Base-by-base conservation (phyloP, 2,888 invertebrate genomes). In the Spicauda simplicius region DNA sequence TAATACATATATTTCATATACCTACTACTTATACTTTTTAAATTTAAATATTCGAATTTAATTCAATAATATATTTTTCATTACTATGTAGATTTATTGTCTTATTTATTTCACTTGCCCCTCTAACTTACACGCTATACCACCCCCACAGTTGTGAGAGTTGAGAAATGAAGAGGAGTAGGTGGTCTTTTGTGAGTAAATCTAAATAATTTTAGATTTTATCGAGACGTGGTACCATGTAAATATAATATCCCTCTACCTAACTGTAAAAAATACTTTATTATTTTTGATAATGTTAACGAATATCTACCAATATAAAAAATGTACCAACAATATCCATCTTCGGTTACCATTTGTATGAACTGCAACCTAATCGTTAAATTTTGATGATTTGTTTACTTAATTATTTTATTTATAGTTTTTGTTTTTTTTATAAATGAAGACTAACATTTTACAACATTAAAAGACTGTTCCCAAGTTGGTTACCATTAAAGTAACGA, bases 341-440 rank as follows among this genome's bases (percentile, higher is more conserved):
- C n/a, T n/a, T n/a, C 8, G 53, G 64, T 65, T 65, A 65, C 64
- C 64, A 65, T 41, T 53, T 30, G n/a, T 18, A 25, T 37, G 25
- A 53, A 57, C 50, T 33, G 18, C 18, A 3, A 58, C 48, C 16
- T 20, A 53, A 59, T 30, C 45, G 25, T 25, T 5, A 25, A 25
- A 25, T 25, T 25, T 25, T 25, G 25, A 25, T 4, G 2, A 25
- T 25, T 25, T 25, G 5, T 5, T 25, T 25, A 25, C 25, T 2
- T 25, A 25, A 25, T 25, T 25, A 4, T 25, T 25, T 5, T 25
- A 5, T 25, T 25, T 25, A 25, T 25, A 25, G 2, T 25, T 25
- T 25, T 2, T 25, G 25, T 37, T 25, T 52, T 57, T 57, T 14
- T 57, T 52, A 14, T 14, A 14, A 41, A 41, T 41, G 2, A 14